Evolutionary conservation across 2,113 vertebrate genomes (phyloP), one percentile per base, ranked within the genome.

Genomic region (Puntigrus tetrazona): DNA sequence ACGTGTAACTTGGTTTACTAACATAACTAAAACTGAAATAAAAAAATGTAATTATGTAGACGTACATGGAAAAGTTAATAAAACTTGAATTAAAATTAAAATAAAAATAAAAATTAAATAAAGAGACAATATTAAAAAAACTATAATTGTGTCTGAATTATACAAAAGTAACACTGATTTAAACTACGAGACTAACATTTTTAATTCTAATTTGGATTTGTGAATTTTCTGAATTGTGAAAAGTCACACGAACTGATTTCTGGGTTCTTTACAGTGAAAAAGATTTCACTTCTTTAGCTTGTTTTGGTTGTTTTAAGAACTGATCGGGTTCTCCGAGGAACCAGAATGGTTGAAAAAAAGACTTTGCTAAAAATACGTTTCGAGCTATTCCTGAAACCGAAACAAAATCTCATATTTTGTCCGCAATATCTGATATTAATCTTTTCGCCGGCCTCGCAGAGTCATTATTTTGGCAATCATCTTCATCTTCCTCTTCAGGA

Each of bases 401-500:
- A 57, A 27, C 77, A 2, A 63, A 78, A 78, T 78, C 14, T 38
- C 77, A 78, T 78, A 16, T 78, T 78, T 78, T 55, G 18, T 59
- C 52, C 4, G 14, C 27, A n/a, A 11, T 76, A 36, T 57, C 27
- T 63, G 34, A 79, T 79, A 79, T 79, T 27, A 43, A 63, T 79
- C 77, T 79, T 38, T 22, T 59, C 55, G 0, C 77, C 55, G 63
- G 55, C 34, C 14, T 43, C 36, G 20, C 55, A 79, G 43, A 63
- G 55, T 22, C 79, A 69, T 81, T 81, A 69, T 47, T 52, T 47
- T 50, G 63, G 10, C 79, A 69, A 70, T 67, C 27, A 79, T 63
- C 74, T 77, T 77, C 74, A 77, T 77, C 36, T 79, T 79, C 55
- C 25, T 38, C 77, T 78, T 61, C 55, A 41, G 76, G 76, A 78